These are phyloP conservation scores for Lasioglossum pauxillum DNA, from an alignment of 2,888 invertebrate species.

Conservation along the genomic window DNA sequence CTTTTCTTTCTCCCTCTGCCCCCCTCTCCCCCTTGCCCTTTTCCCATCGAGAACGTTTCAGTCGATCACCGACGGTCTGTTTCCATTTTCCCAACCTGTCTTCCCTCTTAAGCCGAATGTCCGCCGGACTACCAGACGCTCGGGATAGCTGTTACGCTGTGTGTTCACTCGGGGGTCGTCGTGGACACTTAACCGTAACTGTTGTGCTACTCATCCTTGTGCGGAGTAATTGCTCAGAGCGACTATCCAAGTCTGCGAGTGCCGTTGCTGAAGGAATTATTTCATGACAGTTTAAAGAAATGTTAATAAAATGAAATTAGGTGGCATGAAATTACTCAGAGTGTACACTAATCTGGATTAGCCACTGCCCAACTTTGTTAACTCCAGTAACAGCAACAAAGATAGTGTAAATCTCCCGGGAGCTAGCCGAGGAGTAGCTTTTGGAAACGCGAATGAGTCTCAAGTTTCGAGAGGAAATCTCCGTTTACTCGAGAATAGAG, in stretches of 20 bases:
- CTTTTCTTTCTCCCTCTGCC: slow-evolving; percentile 55
- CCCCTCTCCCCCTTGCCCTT: slow-evolving; percentile 31
- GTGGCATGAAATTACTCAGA: neutral
- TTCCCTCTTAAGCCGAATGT: slow-evolving; percentile 10
- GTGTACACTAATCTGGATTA: neutral
- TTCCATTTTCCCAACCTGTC: slow-evolving; percentile 34
- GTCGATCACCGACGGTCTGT: slow-evolving; percentile 54
- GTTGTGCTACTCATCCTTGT: neutral
- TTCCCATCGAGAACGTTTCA: slow-evolving; percentile 30
- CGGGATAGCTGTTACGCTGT: neutral
- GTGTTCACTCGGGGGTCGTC: neutral
- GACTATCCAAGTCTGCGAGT: neutral
- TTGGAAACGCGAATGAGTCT: neutral
- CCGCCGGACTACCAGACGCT: neutral
- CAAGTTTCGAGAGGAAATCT: neutral
- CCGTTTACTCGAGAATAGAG: neutral
- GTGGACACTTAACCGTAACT: neutral
- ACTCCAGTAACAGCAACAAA: neutral
- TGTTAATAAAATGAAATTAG: neutral
- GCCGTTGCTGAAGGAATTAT: neutral
- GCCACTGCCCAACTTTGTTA: neutral
- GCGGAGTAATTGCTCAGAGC: neutral
- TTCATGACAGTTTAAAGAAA: neutral
- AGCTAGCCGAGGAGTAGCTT: neutral
- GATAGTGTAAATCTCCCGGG: neutral